Base-by-base conservation (phyloP, 2,888 invertebrate species). In the Mythimna vitellina region DNA sequence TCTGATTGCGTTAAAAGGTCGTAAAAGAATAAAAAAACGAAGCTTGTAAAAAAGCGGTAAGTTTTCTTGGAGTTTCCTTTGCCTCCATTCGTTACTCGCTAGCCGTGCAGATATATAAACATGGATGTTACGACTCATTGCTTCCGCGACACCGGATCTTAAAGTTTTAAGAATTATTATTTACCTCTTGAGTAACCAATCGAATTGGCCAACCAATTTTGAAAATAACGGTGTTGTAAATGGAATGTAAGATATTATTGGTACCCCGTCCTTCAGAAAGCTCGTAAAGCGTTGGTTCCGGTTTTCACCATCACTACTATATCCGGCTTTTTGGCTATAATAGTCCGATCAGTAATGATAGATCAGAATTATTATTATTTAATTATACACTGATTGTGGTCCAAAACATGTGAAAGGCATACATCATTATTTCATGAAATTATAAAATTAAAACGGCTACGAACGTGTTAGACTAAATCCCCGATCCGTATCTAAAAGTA, bases 101-200 rank as follows among this genome's bases (percentile, higher is more conserved):
- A 63, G 69, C 65, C 58, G 32, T 63, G 73, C 63, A 64, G 38
- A 56, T 63, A 32, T 73, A 76, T 79, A 76, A 70, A 76, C 76
- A 76, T 69, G 69, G 67, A 68, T 70, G 71, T 74, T 74, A 65
- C 70, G 78, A 63, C 63, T 66, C 78, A 70, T 80, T 70, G 76
- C 57, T 56, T 68, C 64, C 29, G 12, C 12, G 17, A 57, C 46
- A 74, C 49, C 57, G 25, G 46, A 65, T 68, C 61, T 73, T 79
- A 79, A 68, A 73, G 51, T 79, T 77, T 62, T 65, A 46, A 67
- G 12, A 46, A 56, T 53, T 73, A 60, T 66, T 61, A 56, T 61
- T 3, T 35, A 10, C 49, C 22, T 77, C 54, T 42, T 66, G 58
- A 66, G 73, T 17, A 60, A 32, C 49, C 57, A 71, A 71, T 72